A percentile compares a stretch with the other conserved stretches of the same genome.
phyloP scores from a whole-genome alignment of 2,797 vertebrate species.

The Lagocephalus sceleratus region DNA sequence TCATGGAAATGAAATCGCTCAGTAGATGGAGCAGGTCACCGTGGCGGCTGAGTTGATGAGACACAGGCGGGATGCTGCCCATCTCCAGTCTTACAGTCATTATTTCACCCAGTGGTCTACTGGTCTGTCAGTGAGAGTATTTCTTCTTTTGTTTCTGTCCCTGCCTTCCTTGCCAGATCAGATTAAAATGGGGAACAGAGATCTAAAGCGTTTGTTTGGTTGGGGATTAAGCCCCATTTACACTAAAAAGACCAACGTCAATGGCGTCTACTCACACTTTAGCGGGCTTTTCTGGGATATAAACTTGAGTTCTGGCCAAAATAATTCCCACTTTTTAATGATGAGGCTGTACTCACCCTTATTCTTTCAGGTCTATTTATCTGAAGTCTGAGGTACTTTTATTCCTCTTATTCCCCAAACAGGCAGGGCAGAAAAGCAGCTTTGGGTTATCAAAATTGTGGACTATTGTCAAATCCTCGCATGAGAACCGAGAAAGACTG shows the following conservation, averaged over 20 bases:
- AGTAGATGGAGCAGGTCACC: slow-evolving; percentile 21
- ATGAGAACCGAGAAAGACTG: slow-evolving; percentile 60
- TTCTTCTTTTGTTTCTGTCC: slow-evolving; percentile 1
- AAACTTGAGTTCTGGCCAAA: slow-evolving; percentile 10
- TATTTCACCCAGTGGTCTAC: slow-evolving; percentile 19
- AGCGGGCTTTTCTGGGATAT: background rate
- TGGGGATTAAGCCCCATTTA: slow-evolving; percentile 66
- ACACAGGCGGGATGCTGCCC: slow-evolving; percentile 30
- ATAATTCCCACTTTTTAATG: slow-evolving; percentile 1
- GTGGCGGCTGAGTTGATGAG: slow-evolving; percentile 27
- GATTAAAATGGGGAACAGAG: slow-evolving; percentile 64
- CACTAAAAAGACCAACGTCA: slow-evolving; percentile 47
- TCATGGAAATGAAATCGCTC: slow-evolving; percentile 40
- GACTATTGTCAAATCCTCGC: slow-evolving; percentile 62
- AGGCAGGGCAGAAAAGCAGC: slow-evolving; percentile 74
- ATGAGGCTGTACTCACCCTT: slow-evolving; percentile 20
- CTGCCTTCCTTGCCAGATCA: slow-evolving; percentile 39
- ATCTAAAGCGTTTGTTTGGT: slow-evolving; percentile 69
- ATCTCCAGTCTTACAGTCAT: slow-evolving; percentile 21
- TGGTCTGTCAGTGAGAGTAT: slow-evolving; percentile 11
- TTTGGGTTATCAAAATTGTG: slow-evolving; percentile 74
- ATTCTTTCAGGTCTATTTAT: slow-evolving; percentile 21
- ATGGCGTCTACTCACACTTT: slow-evolving; percentile 5
- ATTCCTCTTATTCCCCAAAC: slow-evolving; percentile 50
- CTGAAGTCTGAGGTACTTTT: slow-evolving; percentile 16